Percentiles rank a stretch among this genome's conserved stretches.
phyloP scores from a whole-genome alignment of 2,797 vertebrate genomes.

The Chiloscyllium punctatum region DNA sequence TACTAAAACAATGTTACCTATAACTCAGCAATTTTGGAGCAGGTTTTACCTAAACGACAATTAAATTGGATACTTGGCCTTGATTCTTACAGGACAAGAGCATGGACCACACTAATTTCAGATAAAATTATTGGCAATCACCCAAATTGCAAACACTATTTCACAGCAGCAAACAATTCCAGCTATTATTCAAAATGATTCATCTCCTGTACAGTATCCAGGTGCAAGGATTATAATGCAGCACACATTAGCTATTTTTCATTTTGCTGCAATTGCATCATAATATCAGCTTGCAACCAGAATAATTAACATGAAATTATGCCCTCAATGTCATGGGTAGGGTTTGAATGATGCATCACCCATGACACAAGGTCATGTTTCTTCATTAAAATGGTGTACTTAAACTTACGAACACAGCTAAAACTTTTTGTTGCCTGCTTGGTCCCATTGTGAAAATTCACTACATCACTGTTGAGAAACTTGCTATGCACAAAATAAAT shows the following conservation, averaged over 20 bases:
- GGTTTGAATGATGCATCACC: not conserved
- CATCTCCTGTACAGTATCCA: not conserved
- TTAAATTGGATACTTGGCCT: not conserved
- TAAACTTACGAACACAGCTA: not conserved
- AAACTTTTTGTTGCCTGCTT: not conserved
- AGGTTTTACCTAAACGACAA: not conserved
- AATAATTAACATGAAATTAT: constrained; percentile 21
- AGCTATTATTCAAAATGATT: constrained; percentile 34
- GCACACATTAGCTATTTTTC: not conserved
- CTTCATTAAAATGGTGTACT: not conserved
- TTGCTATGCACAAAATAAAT: not conserved
- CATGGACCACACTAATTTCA: not conserved
- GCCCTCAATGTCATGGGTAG: not conserved
- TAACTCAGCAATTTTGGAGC: not conserved
- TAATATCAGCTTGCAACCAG: not conserved
- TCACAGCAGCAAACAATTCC: not conserved
- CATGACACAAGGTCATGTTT: constrained; percentile 2
- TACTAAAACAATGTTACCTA: not conserved
- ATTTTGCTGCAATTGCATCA: not conserved
- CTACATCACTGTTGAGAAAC: not conserved
- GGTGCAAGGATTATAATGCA: not conserved
- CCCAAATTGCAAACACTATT: constrained; percentile 8
- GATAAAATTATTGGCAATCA: not conserved
- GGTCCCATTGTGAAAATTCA: not conserved
- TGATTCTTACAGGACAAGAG: not conserved